Base-by-base conservation (phyloP, 2,113 vertebrate species). In the Leptobrachium ailaonicum region DNA sequence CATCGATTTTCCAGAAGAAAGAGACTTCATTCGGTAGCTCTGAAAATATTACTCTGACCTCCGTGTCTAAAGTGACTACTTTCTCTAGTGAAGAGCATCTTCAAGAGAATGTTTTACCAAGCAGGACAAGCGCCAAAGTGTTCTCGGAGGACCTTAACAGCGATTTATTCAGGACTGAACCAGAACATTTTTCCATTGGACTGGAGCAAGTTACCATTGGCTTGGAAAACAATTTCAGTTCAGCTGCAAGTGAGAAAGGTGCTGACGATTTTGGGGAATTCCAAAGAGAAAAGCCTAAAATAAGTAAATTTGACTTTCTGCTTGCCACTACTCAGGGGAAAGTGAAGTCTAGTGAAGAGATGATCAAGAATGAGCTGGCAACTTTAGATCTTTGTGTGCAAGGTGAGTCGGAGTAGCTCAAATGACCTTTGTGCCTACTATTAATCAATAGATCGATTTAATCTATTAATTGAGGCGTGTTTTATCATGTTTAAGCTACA, bases 301-400 rank as follows among this genome's bases (percentile, higher is more conserved):
- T 98, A 88, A 98, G 96, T 88, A 99, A 97, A 88, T 98, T 97
- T 63, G 98, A 99, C 90, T 99, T 99, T 86, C 89, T 99, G 67
- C 92, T 98, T 89, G 97, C 97, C 1, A 97, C 93, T 47, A 86
- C 96, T 40, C 98, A 99, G 84, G 85, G 95, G 84, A 98, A 98
- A 84, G 92, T 98, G 86, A 98, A 98, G 82, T 99, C 98, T 76
- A 99, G 98, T 1, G 98, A 99, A 84, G 98, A 99, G 89, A 99
- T 99, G 98, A 99, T 99, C 90, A 96, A 89, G 90, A 97, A 91
- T 1, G 98, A 99, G 67, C 91, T 99, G 82, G 98, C 96, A 1
- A 99, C 98, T 4, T 98, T 99, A 87, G 98, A 99, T 87, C 91
- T 99, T 76, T 98, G 93, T 47, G 96, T 98, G 83, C 97, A 99